Percentiles rank a stretch among this genome's conserved stretches.
phyloP scores from a whole-genome alignment of 2,888 invertebrate species.

The Meliscaeva auricollis region DNA sequence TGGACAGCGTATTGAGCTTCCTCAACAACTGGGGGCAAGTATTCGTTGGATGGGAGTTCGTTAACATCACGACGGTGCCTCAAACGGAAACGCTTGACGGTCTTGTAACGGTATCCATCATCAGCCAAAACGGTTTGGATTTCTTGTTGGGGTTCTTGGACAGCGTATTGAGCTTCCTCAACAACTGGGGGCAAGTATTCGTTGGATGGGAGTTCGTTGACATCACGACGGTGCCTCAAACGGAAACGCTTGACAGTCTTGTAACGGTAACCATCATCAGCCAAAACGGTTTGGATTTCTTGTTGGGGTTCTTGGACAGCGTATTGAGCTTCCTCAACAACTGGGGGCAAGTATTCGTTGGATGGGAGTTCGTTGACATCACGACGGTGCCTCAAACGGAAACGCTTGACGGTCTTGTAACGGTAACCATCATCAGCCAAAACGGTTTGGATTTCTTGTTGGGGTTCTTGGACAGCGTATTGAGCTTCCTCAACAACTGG shows the following conservation, averaged over 20 bases:
- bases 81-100: constrained; percentile 77
- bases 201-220: constrained; percentile 77
- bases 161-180: constrained; percentile 43
- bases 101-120: constrained; percentile 79
- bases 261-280: constrained; percentile 78
- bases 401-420: constrained; percentile 79
- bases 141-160: constrained; percentile 29
- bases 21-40: constrained; percentile 78
- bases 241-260: constrained; percentile 78
- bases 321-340: constrained; percentile 57
- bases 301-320: constrained; percentile 44
- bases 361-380: constrained; percentile 79
- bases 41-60: constrained; percentile 78
- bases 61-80: constrained; percentile 79
- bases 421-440: constrained; percentile 77
- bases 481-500: constrained; percentile 68
- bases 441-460: constrained; percentile 47
- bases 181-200: constrained; percentile 77
- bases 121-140: constrained; percentile 55
- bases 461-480: constrained; percentile 6
- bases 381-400: constrained; percentile 77
- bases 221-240: constrained; percentile 78
- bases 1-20: constrained; percentile 60
- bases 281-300: constrained; percentile 68
- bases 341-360: constrained; percentile 79